A percentile compares a stretch with the other conserved stretches of the same genome.
These are phyloP conservation scores for Ectemnius cavifrons DNA, from an alignment of 2,888 invertebrate species.

Conservation along the genomic window DNA sequence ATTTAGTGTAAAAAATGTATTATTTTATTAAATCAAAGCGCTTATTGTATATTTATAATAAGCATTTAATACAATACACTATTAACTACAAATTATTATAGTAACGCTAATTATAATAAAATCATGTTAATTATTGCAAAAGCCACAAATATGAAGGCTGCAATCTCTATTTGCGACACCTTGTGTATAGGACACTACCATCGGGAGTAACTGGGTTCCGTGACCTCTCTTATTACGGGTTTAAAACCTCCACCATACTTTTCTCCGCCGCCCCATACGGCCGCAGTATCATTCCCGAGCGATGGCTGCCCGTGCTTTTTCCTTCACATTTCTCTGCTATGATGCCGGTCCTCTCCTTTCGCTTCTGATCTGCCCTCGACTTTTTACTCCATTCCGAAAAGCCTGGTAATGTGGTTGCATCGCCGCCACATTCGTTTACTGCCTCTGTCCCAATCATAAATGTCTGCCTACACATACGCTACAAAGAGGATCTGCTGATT, in stretches of 20 bases:
- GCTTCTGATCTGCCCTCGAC: conserved; percentile 28
- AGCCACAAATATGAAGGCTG: too few relatives aligned
- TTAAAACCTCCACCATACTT: conserved; percentile 35
- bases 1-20: too few relatives aligned
- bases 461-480: too few relatives aligned
- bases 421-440: background rate
- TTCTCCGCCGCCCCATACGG: conserved; percentile 17
- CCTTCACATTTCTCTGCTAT: conserved; percentile 30
- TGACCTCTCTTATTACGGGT: conserved; percentile 39
- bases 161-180: background rate
- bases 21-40: too few relatives aligned
- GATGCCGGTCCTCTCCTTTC: background rate
- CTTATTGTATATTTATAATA: too few relatives aligned
- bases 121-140: too few relatives aligned
- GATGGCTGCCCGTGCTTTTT: conserved; percentile 29
- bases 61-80: too few relatives aligned
- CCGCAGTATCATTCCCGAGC: conserved; percentile 12
- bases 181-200: conserved; percentile 7
- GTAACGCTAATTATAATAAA: too few relatives aligned
- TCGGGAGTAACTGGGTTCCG: conserved; percentile 16
- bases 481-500: too few relatives aligned
- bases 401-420: background rate
- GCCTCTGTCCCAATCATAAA: background rate
- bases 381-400: conserved; percentile 20
- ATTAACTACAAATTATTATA: too few relatives aligned